These are phyloP conservation scores for Trogon surrucura DNA, from an alignment of 2,113 vertebrate genomes.

Conservation along the genomic window DNA sequence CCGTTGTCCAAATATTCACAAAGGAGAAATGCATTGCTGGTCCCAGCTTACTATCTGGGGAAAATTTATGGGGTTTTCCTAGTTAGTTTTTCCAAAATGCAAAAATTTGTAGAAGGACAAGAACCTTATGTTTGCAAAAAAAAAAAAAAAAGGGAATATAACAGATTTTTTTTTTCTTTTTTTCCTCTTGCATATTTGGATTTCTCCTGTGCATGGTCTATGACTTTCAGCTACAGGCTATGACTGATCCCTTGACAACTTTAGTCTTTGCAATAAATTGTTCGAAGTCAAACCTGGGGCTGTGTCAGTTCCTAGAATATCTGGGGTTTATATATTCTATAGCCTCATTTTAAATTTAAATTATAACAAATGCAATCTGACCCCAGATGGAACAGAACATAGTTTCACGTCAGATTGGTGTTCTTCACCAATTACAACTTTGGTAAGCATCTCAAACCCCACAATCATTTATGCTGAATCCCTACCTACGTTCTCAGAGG, in stretches of 20 bases:
- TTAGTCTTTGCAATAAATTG: conserved; percentile 54
- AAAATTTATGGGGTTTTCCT: background rate
- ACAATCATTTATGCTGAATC: background rate
- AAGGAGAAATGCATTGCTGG: background rate
- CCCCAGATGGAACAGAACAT: background rate
- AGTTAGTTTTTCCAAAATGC: background rate
- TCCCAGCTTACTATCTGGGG: background rate
- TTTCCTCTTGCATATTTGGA: conserved; percentile 28
- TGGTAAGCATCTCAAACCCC: background rate
- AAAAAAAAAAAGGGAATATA: conserved; percentile 9
- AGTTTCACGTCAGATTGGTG: background rate
- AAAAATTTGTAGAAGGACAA: background rate
- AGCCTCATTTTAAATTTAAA: conserved; percentile 67
- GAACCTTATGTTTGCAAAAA: conserved; percentile 1
- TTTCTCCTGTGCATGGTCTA: conserved; percentile 7
- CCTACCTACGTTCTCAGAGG: background rate
- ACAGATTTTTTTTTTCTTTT: background rate
- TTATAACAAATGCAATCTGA: conserved; percentile 26
- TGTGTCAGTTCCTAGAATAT: conserved; percentile 70
- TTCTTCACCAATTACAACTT: background rate
- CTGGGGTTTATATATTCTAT: conserved; percentile 55
- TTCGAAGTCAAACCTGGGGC: conserved; percentile 69
- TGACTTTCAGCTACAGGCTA: conserved; percentile 55
- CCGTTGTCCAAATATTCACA: background rate
- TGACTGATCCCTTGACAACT: conserved; percentile 67